Conservation (phyloP, 1,140 invertebrate species). For the Drosophila auraria region DNA sequence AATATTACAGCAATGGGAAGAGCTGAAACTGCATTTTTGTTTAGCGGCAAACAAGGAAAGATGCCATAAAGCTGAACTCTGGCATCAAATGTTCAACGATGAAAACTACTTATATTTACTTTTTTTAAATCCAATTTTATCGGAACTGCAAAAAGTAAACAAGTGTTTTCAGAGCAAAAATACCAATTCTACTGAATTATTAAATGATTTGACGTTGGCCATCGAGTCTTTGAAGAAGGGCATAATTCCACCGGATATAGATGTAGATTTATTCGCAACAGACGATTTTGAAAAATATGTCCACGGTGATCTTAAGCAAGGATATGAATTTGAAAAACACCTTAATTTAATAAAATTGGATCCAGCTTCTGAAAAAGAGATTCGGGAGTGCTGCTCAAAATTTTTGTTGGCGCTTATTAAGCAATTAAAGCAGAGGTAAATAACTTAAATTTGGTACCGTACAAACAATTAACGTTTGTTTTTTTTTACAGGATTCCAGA, state of each 20-base stretch:
- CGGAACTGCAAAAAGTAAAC: too few relatives aligned
- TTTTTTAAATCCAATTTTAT: too few relatives aligned
- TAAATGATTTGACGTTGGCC: slow-evolving; percentile 8
- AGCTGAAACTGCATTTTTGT: too few relatives aligned
- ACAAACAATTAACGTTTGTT: slow-evolving; percentile 2
- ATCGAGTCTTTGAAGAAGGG: too few relatives aligned
- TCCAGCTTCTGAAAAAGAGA: slow-evolving; percentile 6
- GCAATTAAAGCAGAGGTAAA: slow-evolving; percentile 23
- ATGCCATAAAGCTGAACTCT: too few relatives aligned
- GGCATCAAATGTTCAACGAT: too few relatives aligned
- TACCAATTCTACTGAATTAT: background rate
- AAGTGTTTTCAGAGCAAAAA: too few relatives aligned
- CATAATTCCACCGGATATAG: slow-evolving; percentile 12
- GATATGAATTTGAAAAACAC: slow-evolving; percentile 19
- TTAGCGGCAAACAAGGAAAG: too few relatives aligned
- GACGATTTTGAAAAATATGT: slow-evolving; percentile 13
- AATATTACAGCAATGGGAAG: too few relatives aligned
- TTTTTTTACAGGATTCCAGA: too few relatives aligned
- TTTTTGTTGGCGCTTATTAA: slow-evolving; percentile 16
- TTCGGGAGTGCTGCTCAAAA: slow-evolving; percentile 12
- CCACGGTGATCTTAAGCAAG: slow-evolving; percentile 1
- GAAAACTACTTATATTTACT: too few relatives aligned
- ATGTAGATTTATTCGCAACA: slow-evolving; percentile 6
- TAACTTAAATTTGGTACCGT: background rate
- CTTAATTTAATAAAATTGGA: slow-evolving; percentile 1